Evolutionary conservation across 1,140 invertebrate genomes (phyloP).

Genomic region (Cepaea nemoralis): DNA sequence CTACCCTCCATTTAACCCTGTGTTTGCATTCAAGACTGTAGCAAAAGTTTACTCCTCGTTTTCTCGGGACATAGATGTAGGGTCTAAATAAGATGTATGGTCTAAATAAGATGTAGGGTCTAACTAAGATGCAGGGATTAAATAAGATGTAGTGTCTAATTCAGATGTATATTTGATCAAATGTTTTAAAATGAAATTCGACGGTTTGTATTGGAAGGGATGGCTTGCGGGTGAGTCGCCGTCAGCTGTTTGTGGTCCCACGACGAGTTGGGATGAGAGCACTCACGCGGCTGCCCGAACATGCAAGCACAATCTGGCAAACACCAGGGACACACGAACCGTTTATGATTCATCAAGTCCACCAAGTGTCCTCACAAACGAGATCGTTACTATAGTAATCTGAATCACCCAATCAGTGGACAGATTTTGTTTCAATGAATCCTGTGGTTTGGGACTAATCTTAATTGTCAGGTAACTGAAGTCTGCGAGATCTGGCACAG

Average conservation of each 20-base stretch:
- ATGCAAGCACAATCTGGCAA: not conserved
- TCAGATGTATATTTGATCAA: too few species aligned
- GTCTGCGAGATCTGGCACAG: too few species aligned
- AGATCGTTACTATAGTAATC: not conserved
- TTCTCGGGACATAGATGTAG: too few species aligned
- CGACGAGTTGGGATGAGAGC: not conserved
- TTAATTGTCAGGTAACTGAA: not conserved
- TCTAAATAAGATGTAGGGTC: too few species aligned
- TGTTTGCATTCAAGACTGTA: too few species aligned
- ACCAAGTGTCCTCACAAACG: not conserved
- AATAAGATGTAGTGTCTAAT: too few species aligned
- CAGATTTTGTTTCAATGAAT: not conserved
- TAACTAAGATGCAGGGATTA: too few species aligned
- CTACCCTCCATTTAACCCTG: too few species aligned
- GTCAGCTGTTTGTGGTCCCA: slow-evolving; percentile 24
- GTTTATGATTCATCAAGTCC: slow-evolving; percentile 11
- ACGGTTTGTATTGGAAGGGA: not conserved
- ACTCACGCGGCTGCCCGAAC: not conserved
- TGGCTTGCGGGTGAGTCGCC: not conserved
- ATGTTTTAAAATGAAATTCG: not conserved
- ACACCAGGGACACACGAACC: slow-evolving; percentile 15
- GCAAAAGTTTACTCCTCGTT: too few species aligned
- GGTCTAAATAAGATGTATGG: too few species aligned
- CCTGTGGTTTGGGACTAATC: not conserved
- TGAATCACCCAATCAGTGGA: not conserved